Percentiles rank a stretch among this genome's conserved stretches.
phyloP scores from a whole-genome alignment of 2,113 vertebrate species.

The Vulpes vulpes region DNA sequence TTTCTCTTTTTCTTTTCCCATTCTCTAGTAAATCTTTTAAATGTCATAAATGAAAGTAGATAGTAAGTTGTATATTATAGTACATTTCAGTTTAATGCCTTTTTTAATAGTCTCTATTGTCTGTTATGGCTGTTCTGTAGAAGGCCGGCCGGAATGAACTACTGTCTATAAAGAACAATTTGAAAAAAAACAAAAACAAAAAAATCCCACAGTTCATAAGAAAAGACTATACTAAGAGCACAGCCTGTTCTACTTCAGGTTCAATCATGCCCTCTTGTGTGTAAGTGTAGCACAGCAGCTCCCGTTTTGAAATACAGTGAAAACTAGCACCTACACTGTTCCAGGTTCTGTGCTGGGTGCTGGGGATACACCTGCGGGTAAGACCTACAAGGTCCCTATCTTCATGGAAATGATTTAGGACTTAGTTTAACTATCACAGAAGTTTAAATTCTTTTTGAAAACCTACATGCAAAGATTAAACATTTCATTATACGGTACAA shows the following conservation, averaged over 20 bases:
- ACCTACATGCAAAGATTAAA: background rate
- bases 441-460: slow-evolving; percentile 34
- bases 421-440: background rate
- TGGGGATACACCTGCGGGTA: background rate
- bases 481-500: background rate
- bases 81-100: background rate
- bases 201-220: background rate
- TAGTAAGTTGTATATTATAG: background rate
- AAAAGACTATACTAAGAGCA: background rate
- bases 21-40: background rate
- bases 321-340: background rate
- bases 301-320: background rate
- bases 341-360: background rate
- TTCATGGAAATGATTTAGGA: background rate
- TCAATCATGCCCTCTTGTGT: slow-evolving; percentile 60
- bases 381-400: background rate
- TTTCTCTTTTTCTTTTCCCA: background rate
- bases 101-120: background rate
- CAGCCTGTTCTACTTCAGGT: background rate
- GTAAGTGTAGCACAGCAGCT: background rate
- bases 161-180: background rate
- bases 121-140: background rate
- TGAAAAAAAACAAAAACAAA: slow-evolving; percentile 4
- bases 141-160: background rate
- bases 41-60: background rate